Evolutionary conservation across 2,888 invertebrate species (phyloP), one percentile per base, ranked within the genome.

Genomic region (Heliconius ismenius): DNA sequence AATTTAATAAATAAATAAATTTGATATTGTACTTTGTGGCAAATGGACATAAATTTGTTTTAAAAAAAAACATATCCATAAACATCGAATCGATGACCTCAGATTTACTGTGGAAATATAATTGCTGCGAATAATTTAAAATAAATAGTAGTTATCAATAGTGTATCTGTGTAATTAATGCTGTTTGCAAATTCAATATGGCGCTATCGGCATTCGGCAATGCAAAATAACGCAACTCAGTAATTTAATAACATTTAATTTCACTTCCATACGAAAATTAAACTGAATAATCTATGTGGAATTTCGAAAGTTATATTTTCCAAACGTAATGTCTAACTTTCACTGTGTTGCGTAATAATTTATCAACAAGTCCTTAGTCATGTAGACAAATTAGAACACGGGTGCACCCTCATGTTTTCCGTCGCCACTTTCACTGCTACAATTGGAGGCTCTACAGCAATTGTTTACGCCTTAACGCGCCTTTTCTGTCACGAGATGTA

Each of bases 401-500:
- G 72, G 62, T 43, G 63, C 68, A 70, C 77, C 77, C 69, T 72
- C 79, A 60, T 83, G 81, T 77, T 80, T 75, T 74, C 72, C 76
- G 75, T 82, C 81, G 79, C 69, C 75, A 87, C 89, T 89, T 89
- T 89, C 89, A 88, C 89, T 88, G 79, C 73, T 80, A 79, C 83
- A 84, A 81, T 83, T 83, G 84, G 83, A 86, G 85, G 84, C 84
- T 85, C 81, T 82, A 81, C 83, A 77, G 83, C 85, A 82, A 86
- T 86, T 87, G 86, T 87, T 86, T 85, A 84, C 85, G 82, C 82
- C 83, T 84, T 86, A 87, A 88, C 86, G 86, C 83, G 83, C 83
- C 86, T 89, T 88, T 87, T 88, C 86, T 86, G 84, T 82, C 81
- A 81, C 86, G 87, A 87, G 88, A 89, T 89, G 86, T 89, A 89